Base-by-base conservation (phyloP, 2,797 vertebrate species). In the Melanitta fusca region DNA sequence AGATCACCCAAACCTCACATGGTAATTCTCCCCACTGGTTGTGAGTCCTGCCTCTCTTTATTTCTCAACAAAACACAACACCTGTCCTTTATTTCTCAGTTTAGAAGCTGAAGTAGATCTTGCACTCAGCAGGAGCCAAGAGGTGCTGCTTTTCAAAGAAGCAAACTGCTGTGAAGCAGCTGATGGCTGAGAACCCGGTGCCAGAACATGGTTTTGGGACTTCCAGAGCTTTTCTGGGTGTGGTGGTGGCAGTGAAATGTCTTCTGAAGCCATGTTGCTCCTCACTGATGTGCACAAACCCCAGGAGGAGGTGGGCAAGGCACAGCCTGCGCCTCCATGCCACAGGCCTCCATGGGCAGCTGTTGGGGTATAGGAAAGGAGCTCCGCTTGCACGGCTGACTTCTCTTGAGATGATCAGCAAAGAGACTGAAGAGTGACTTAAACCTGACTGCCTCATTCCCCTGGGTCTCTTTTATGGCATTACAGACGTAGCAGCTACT, bases 231-330 rank as follows among this genome's bases (percentile, higher is more conserved):
- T 30, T 60, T 80, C 20, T 47, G 74, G 25, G 24, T 43, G 6
- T 54, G 0, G 0, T 18, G 21, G 38, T 58, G 69, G 22, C 22
- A 45, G 14, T 10, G 5, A 10, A 49, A 3, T 49, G 21, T 74
- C 43, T 53, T 66, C 43, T 53, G 82, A 73, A 87, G 3, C 10
- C 2, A 1, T 0, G 0, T 3, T 71, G 7, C 7, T 80, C 14
- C 16, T 73, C 20, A 30, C n/a, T 22, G 8, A 34, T 0, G 2
- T 53, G 21, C 11, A 66, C 41, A 88, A 74, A 16, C 16, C 7
- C 4, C 14, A 18, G 49, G 16, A 85, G 17, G 36, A 74, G 65
- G 25, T 12, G 2, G 74, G 8, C 10, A 62, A 80, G 27, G 16
- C 8, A 3, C 16, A 13, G 12, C 6, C 34, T 27, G 10, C 6